Conservation (phyloP, 2,888 invertebrate species). For the Cristatella mucedo region DNA sequence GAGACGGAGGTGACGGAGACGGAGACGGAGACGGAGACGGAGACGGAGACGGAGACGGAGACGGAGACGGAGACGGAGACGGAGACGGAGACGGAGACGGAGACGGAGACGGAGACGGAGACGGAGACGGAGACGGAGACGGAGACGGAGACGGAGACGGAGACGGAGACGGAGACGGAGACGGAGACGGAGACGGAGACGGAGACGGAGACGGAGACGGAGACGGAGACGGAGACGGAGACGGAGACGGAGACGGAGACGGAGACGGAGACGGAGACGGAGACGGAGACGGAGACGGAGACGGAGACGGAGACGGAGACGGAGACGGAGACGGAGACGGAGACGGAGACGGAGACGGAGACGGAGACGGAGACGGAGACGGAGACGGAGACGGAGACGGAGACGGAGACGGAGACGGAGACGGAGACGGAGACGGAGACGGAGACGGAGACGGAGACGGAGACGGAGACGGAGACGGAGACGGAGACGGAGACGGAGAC, state of each 20-base stretch:
- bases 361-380: background rate
- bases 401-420: background rate
- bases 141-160: background rate
- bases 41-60: background rate
- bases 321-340: background rate
- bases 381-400: background rate
- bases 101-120: background rate
- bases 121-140: background rate
- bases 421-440: background rate
- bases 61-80: background rate
- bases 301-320: background rate
- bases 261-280: background rate
- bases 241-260: background rate
- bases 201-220: background rate
- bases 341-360: background rate
- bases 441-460: background rate
- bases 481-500: background rate
- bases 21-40: background rate
- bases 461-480: background rate
- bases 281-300: background rate
- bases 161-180: background rate
- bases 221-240: background rate
- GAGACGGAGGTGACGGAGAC: background rate
- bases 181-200: background rate
- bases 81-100: background rate